These are phyloP conservation scores for Polia nebulosa DNA, from an alignment of 2,888 invertebrate species.

Conservation along the genomic window DNA sequence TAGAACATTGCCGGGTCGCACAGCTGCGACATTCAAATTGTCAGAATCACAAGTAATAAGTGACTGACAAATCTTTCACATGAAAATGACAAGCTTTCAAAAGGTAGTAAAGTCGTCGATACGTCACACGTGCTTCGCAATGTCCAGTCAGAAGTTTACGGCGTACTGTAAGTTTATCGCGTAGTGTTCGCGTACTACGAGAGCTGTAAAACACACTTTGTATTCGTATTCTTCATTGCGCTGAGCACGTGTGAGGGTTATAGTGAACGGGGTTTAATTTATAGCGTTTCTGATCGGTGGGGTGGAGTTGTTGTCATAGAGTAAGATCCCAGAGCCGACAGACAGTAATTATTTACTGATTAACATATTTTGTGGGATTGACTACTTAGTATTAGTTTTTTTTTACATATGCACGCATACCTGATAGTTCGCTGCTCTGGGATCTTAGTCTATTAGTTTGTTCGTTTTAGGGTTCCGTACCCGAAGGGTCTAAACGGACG, in stretches of 20 bases:
- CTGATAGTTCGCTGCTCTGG: too few relatives aligned
- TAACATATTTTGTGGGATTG: too few relatives aligned
- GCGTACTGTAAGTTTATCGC: conserved; percentile 61
- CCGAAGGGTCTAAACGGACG: too few relatives aligned
- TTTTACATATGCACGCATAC: too few relatives aligned
- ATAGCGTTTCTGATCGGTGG: conserved; percentile 48
- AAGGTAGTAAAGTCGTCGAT: conserved; percentile 53
- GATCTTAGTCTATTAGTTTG: too few relatives aligned
- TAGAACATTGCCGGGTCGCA: conserved; percentile 16
- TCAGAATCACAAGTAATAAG: conserved; percentile 23
- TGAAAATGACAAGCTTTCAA: conserved; percentile 58
- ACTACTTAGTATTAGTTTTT: too few relatives aligned
- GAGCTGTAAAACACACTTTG: conserved; percentile 62
- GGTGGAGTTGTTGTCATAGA: background rate
- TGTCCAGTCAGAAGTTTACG: conserved; percentile 57
- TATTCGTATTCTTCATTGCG: conserved; percentile 59
- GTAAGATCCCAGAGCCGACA: too few relatives aligned
- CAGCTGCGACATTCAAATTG: conserved; percentile 45
- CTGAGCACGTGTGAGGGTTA: conserved; percentile 59
- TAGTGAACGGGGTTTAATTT: conserved; percentile 61
- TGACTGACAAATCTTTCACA: conserved; percentile 47
- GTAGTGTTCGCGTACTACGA: conserved; percentile 50
- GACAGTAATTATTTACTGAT: too few relatives aligned
- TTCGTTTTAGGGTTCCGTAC: too few relatives aligned
- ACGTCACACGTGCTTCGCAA: conserved; percentile 49